Percentiles rank a stretch among this genome's conserved stretches.
These are phyloP conservation scores for Accipiter cooperii DNA, from an alignment of 2,113 vertebrate genomes.

Conservation along the genomic window DNA sequence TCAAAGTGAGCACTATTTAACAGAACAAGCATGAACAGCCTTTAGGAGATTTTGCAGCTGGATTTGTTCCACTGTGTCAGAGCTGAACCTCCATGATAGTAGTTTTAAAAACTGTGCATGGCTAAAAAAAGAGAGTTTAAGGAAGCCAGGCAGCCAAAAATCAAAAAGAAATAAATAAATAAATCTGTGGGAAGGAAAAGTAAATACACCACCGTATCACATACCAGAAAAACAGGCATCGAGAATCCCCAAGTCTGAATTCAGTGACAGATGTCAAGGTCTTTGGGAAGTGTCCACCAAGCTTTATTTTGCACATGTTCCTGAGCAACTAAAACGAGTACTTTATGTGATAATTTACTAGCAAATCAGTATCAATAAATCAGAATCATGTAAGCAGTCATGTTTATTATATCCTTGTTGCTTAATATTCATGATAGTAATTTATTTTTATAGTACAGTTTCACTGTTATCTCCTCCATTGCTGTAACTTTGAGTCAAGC, in stretches of 20 bases:
- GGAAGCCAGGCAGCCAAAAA: background rate
- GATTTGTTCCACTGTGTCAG: conserved; percentile 55
- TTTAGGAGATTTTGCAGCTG: conserved; percentile 63
- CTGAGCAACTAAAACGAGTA: conserved; percentile 69
- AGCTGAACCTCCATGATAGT: conserved; percentile 36
- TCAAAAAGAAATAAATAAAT: background rate
- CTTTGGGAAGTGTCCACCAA: conserved; percentile 72
- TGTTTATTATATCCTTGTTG: conserved; percentile 86
- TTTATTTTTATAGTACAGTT: conserved; percentile 84
- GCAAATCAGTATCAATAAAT: conserved; percentile 88
- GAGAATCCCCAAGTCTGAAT: conserved; percentile 47
- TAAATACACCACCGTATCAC: background rate
- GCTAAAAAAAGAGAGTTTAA: background rate
- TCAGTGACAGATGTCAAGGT: conserved; percentile 73
- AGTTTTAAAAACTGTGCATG: background rate
- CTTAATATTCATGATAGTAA: conserved; percentile 93
- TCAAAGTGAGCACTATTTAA: conserved; percentile 68
- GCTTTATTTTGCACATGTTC: conserved; percentile 75
- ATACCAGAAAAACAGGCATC: background rate
- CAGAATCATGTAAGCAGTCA: conserved; percentile 88
- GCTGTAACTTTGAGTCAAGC: conserved; percentile 67
- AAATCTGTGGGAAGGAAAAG: background rate
- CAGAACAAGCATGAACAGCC: conserved; percentile 53
- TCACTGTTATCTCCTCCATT: conserved; percentile 73
- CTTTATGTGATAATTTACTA: conserved; percentile 79